A percentile compares a stretch with the other conserved stretches of the same genome.
These are phyloP conservation scores for Plusia festucae DNA, from an alignment of 2,888 invertebrate species.

Conservation along the genomic window DNA sequence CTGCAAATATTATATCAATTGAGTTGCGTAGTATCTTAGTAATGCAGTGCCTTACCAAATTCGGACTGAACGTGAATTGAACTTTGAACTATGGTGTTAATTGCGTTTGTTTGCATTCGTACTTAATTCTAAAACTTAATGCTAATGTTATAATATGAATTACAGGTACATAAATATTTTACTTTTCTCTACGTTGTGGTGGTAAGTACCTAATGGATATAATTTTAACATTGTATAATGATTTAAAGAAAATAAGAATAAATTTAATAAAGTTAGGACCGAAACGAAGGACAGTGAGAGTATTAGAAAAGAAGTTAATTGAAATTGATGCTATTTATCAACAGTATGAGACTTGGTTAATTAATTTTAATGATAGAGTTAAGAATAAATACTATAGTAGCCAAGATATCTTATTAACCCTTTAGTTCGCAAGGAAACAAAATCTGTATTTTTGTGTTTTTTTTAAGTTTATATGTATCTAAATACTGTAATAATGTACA, in stretches of 20 bases:
- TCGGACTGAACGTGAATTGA: slow-evolving; percentile 3
- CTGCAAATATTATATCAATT: too few relatives aligned
- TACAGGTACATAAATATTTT: background rate
- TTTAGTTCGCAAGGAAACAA: too few relatives aligned
- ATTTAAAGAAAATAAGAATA: slow-evolving; percentile 8
- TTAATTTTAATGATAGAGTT: background rate
- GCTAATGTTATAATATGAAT: too few relatives aligned
- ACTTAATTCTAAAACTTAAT: too few relatives aligned
- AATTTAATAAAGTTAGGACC: slow-evolving; percentile 9
- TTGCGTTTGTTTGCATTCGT: slow-evolving; percentile 3
- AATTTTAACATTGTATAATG: background rate
- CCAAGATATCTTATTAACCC: too few relatives aligned
- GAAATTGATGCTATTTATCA: background rate
- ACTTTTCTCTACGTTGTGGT: slow-evolving; percentile 1
- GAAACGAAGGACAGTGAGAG: background rate
- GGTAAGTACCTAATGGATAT: background rate
- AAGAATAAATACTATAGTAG: too few relatives aligned
- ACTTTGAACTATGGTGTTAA: slow-evolving; percentile 9
- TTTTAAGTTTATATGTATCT: too few relatives aligned
- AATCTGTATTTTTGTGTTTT: too few relatives aligned
- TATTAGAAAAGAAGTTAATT: slow-evolving; percentile 6
- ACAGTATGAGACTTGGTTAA: background rate
- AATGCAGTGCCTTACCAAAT: slow-evolving; percentile 1
- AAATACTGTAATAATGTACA: too few relatives aligned
- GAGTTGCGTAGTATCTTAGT: too few relatives aligned